These are phyloP conservation scores for Trichopoda pennipes DNA, from an alignment of 2,888 invertebrate genomes.

Conservation along the genomic window DNA sequence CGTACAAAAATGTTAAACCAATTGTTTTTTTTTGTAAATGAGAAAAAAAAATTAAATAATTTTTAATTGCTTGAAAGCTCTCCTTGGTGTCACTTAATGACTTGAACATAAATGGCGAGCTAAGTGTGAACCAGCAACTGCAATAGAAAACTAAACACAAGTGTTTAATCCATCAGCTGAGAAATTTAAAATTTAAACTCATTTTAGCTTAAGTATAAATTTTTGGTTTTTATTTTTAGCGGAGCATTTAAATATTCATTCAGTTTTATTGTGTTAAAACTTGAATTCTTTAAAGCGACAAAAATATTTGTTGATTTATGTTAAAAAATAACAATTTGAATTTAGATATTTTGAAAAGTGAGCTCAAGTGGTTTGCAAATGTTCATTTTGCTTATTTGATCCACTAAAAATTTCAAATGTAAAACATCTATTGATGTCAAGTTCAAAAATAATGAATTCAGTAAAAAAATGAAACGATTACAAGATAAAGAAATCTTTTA, in stretches of 20 bases:
- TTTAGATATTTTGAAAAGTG: too few species aligned
- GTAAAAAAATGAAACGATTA: too few species aligned
- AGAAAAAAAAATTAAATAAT: slow-evolving; percentile 40
- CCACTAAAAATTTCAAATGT: too few species aligned
- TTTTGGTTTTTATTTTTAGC: slow-evolving; percentile 8
- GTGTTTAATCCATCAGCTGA: slow-evolving; percentile 49
- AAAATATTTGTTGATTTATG: too few species aligned
- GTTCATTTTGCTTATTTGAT: too few species aligned
- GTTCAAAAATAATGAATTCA: too few species aligned
- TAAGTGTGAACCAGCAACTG: background rate
- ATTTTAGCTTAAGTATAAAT: background rate
- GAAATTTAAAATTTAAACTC: slow-evolving; percentile 28
- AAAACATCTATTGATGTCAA: too few species aligned
- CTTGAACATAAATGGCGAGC: background rate
- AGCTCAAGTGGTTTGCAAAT: too few species aligned
- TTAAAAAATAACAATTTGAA: too few species aligned
- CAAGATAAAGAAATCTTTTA: too few species aligned
- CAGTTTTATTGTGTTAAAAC: background rate
- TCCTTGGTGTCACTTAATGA: slow-evolving; percentile 27
- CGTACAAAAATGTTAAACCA: slow-evolving; percentile 7
- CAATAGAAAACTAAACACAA: slow-evolving; percentile 34
- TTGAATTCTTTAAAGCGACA: too few species aligned
- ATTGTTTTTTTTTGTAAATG: slow-evolving; percentile 5
- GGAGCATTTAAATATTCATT: background rate
- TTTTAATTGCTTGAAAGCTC: slow-evolving; percentile 54